These are phyloP conservation scores for Zaprionus kolodkinae DNA, from an alignment of 1,140 invertebrate species.

Conservation along the genomic window DNA sequence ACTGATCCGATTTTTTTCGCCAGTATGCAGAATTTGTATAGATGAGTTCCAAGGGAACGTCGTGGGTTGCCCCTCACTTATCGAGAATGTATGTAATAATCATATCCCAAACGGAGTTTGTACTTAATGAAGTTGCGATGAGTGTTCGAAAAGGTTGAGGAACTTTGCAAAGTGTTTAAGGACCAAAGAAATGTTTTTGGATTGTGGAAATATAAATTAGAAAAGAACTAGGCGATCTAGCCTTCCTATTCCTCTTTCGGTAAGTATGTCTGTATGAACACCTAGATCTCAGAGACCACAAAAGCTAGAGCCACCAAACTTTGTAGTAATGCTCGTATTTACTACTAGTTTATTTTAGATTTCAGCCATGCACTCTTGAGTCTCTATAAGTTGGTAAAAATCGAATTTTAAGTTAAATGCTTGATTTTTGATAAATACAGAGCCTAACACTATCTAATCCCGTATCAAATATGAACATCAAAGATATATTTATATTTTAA, in stretches of 20 bases:
- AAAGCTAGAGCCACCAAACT: background rate
- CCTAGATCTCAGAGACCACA: too few species aligned
- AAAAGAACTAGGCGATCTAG: background rate
- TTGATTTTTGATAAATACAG: too few species aligned
- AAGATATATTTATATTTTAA: too few species aligned
- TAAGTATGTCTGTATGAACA: too few species aligned
- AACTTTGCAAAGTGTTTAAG: background rate
- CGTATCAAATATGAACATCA: too few species aligned
- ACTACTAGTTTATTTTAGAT: too few species aligned
- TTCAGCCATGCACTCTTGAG: too few species aligned
- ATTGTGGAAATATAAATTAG: background rate
- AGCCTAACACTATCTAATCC: too few species aligned
- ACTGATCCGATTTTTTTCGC: conserved; percentile 5
- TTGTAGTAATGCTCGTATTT: background rate
- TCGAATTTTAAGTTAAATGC: too few species aligned
- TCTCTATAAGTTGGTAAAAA: too few species aligned
- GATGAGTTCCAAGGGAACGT: background rate
- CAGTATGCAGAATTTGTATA: background rate
- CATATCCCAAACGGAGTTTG: background rate
- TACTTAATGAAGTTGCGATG: background rate
- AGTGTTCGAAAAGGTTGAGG: background rate
- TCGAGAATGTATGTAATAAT: background rate
- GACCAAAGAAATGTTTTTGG: background rate
- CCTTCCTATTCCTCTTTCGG: too few species aligned
- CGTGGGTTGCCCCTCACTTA: background rate